Conservation (phyloP, 1,140 invertebrate genomes). For the Tribolium castaneum region DNA sequence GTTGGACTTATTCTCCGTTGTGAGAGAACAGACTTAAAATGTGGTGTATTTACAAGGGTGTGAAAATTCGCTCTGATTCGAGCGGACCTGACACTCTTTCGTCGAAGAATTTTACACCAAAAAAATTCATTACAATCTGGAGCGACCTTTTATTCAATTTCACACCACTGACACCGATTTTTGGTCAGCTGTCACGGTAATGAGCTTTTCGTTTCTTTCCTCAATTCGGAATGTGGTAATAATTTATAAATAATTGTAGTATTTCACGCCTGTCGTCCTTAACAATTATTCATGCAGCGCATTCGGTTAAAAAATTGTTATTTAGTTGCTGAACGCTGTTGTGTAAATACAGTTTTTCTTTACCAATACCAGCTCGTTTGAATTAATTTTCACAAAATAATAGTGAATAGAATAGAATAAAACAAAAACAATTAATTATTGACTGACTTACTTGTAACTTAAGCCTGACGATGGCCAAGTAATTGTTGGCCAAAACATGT, state of each 20-base stretch:
- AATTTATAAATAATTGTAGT: background rate
- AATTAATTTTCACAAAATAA: too few relatives aligned
- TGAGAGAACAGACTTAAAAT: conserved; percentile 39
- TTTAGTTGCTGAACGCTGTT: background rate
- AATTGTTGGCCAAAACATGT: too few relatives aligned
- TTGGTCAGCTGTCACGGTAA: background rate
- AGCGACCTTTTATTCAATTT: background rate
- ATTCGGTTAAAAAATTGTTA: background rate
- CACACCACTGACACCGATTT: background rate
- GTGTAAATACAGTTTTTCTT: too few relatives aligned
- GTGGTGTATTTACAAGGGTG: conserved; percentile 36
- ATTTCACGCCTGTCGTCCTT: background rate
- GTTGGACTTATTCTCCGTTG: conserved; percentile 46
- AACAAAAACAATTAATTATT: too few relatives aligned
- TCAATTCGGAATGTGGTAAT: background rate
- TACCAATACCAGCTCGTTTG: too few relatives aligned
- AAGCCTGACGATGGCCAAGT: too few relatives aligned
- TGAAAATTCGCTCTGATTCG: conserved; percentile 36
- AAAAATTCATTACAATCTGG: background rate
- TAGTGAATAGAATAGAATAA: too few relatives aligned
- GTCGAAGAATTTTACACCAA: background rate
- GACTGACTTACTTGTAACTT: too few relatives aligned
- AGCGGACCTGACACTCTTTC: background rate
- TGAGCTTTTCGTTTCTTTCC: background rate
- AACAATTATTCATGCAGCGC: background rate